Base-by-base conservation (phyloP, 2,888 invertebrate species). In the Lochmaea crataegi region DNA sequence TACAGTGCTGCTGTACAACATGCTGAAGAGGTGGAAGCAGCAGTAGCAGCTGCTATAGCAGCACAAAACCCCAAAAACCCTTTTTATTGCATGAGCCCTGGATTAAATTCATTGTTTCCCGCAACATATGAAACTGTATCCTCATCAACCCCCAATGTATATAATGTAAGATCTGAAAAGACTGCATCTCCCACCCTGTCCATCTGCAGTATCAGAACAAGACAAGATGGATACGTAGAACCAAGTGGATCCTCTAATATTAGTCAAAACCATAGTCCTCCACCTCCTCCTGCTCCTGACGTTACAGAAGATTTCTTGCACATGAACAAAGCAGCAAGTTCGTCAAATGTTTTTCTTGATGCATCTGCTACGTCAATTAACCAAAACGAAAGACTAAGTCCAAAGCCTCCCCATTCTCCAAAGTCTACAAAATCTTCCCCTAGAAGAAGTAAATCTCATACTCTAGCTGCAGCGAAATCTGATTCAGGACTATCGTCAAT, bases 401-500 rank as follows among this genome's bases (percentile, higher is more conserved):
- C 92, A 4, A 90, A 91, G 80, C 88, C 89, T 0, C 88, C 89
- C 0, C 89, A 89, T 75, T 93, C 93, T 32, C 93, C 93, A 6
- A 93, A 92, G 85, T 93, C 93, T 41, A 93, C 93, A 10, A 90
- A 91, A 86, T 89, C 91, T 2, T 93, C 93, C 48, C 93, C 93
- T 26, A 93, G 93, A 83, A 90, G 92, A 81, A 85, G 90, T 22
- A 90, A 90, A 83, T 89, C 91, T 78, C 86, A 87, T 74, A 89
- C 89, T 77, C 89, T 89, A 75, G 91, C 92, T 2, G 90, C 93
- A 6, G 92, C 94, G 1, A 95, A 95, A 85, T 95, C 95, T 1
- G 95, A 96, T 85, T 95, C 95, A 0, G 95, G 95, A 0, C 87
- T 96, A 66, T 95, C 95, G 0, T 95, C 95, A 7, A 93, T 95